Base-by-base conservation (phyloP, 2,888 invertebrate species). In the Campoletis raptor region DNA sequence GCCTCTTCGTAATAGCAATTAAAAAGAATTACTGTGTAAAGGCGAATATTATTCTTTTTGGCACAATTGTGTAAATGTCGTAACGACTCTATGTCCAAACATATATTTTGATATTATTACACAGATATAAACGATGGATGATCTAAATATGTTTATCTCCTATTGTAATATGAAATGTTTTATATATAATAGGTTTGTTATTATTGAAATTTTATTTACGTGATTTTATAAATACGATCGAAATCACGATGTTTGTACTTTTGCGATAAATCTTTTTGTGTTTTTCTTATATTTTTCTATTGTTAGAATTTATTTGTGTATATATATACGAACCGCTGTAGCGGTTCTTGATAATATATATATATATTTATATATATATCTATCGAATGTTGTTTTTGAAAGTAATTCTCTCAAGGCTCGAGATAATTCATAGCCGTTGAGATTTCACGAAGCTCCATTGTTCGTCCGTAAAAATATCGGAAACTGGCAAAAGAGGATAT, bases 51-150 rank as follows among this genome's bases (percentile, higher is more conserved):
- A 40, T 52, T 52, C 8, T 40, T 72, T 54, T 37, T 30, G 30
- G 30, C 61, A 30, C 61, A 61, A 61, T 30, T 30, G 61, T 61
- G 30, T 61, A 30, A 30, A 30, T 30, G 61, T 61, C 61, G 30
- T 15, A 15, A 61, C 61, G 61, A 61, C 61, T 15, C 30, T 30
- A 61, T 61, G 30, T 61, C 61, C 61, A 30, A 61, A 61, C 61
- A 61, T 61, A 61, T 61, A 30, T 61, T 61, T 61, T 61, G 30
- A 61, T 30, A 61, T 61, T 61, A 61, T 61, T 30, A 61, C 61
- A 61, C 61, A 6, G 15, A 61, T 30, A 30, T 61, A 15, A 15
- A 61, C 61, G 61, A 61, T 30, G 30, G 61, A 61, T 61, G 6
- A 30, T 61, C 61, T 12, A 30, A 24, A 30, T 18, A 30, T 61